Evolutionary conservation across 2,113 vertebrate genomes (phyloP).

Genomic region (Muntiacus reevesi): DNA sequence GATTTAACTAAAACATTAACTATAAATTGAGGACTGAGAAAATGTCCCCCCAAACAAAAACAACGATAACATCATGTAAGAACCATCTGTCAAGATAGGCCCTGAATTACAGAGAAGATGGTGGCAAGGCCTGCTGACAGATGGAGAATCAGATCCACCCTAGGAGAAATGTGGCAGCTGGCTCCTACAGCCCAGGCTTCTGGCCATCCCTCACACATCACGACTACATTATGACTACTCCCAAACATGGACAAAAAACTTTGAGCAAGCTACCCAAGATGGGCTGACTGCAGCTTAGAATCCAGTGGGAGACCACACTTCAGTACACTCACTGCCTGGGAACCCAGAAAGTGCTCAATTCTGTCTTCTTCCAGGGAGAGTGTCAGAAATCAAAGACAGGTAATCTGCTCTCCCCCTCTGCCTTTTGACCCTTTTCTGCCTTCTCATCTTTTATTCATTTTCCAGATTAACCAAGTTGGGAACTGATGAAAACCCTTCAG

Average conservation of each 20-base stretch:
- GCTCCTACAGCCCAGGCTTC: neutral
- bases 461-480: neutral
- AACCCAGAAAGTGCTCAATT: neutral
- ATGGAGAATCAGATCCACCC: neutral
- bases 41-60: neutral
- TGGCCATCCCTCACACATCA: neutral
- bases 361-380: neutral
- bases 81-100: slow-evolving; percentile 35
- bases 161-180: neutral
- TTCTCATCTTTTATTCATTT: neutral
- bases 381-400: neutral
- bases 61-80: neutral
- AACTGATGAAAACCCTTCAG: neutral
- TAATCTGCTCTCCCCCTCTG: neutral
- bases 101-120: neutral
- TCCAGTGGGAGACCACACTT: neutral
- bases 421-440: neutral
- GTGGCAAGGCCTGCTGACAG: neutral
- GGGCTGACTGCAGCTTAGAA: neutral
- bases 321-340: neutral
- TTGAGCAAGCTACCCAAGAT: neutral
- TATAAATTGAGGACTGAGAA: slow-evolving; percentile 10
- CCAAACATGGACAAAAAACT: neutral
- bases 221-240: neutral
- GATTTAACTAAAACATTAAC: slow-evolving; percentile 18